Base-by-base conservation (phyloP, 2,888 invertebrate genomes). In the Drosophila buzzatii region DNA sequence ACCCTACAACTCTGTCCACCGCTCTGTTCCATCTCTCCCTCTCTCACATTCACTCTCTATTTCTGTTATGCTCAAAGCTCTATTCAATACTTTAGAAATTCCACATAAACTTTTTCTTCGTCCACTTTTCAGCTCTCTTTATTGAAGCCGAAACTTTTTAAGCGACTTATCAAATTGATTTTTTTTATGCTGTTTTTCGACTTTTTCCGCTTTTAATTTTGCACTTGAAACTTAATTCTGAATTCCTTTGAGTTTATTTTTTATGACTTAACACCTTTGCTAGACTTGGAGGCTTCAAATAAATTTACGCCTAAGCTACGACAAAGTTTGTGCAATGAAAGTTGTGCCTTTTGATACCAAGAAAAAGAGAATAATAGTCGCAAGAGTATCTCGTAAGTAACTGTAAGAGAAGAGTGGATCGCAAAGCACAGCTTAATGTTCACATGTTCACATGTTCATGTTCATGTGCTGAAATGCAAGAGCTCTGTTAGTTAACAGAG, bases 191-290 rank as follows among this genome's bases (percentile, higher is more conserved):
- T 41, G 23, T n/a, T 18, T 35, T 14, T 42, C 12, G 16, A 18
- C 41, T 23, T 31, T 41, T 39, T n/a, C 2, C 12, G 23, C n/a
- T 41, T 58, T 61, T 37, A 47, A 62, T 52, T 62, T 62, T 44
- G 45, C 16, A 49, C 51, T 73, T 52, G 57, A 18, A 23, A 35
- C 35, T 31, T 9, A n/a, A 41, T 41, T 44, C 53, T 42, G 41
- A 52, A 41, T 16, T 20, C n/a, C 23, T 33, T 35, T 47, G 10
- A 70, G 81, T 79, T 76, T 74, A 79, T 79, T 77, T 82, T 72
- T 82, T 82, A 82, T 74, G 72, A 72, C 74, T 65, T 77, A 74
- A 74, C 82, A 76, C 82, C 83, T 82, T 14, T 73, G 57, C 45
- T 44, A 65, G 76, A 75, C 61, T 82, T 70, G 70, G 73, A 76